Conservation (phyloP, 2,888 invertebrate species). For the Perizoma flavofasciatum region DNA sequence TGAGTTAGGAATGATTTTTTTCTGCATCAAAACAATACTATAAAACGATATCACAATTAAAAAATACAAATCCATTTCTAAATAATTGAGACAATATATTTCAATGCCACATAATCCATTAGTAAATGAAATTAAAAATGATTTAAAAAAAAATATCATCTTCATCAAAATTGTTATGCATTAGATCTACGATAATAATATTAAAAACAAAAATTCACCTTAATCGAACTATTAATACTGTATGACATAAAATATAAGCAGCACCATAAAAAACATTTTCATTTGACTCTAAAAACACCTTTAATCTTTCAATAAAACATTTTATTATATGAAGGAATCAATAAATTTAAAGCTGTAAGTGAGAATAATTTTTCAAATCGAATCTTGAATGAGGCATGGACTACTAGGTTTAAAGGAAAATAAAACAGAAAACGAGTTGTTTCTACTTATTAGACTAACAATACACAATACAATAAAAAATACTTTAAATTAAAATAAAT, state of each 20-base stretch:
- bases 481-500: no score
- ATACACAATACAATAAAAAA: no score
- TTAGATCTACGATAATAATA: constrained; percentile 50
- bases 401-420: no score
- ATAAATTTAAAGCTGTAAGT: no score
- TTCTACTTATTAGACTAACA: no score
- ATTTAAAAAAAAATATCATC: constrained; percentile 16
- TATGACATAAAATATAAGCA: constrained; percentile 42
- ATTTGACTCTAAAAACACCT: no score
- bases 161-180: constrained; percentile 31
- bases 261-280: constrained; percentile 37
- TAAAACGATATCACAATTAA: constrained; percentile 37
- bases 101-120: constrained; percentile 1
- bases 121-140: background rate
- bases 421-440: no score
- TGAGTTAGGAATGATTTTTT: constrained; percentile 36
- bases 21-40: constrained; percentile 20
- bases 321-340: no score
- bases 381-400: no score
- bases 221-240: constrained; percentile 62
- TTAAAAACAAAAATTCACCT: constrained; percentile 46
- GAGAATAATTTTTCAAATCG: no score
- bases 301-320: no score
- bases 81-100: constrained; percentile 6
- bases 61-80: constrained; percentile 19